Evolutionary conservation across 92 coral and sea anemone genomes (phyloP), one percentile per base, ranked within the genome.

Genomic region (Zoanthus solanderi): DNA sequence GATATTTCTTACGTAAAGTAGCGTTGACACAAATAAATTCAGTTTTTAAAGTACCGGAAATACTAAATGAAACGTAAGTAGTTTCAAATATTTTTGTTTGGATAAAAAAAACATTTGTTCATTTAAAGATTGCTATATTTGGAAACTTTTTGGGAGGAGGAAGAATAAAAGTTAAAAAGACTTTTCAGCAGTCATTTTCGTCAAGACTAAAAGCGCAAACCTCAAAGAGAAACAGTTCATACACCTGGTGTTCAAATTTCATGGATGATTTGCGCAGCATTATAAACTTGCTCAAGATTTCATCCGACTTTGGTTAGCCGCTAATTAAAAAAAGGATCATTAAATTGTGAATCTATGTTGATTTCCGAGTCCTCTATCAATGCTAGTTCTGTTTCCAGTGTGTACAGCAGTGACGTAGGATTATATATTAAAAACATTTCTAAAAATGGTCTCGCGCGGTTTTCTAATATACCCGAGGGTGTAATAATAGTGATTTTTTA

Each of bases 401-500:
- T 53, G 66, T n/a, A 17, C 74, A 29, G 13, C 32, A 50, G 18
- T 46, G 18, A n/a, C 23, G 3, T 2, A n/a, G 10, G 42, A 60
- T 2, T n/a, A 78, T n/a, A 16, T 3, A n/a, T 75, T 9, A 0
- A 30, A 16, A 52, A 30, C 14, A 16, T 77, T 11, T 12, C 9
- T 3, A 34, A 30, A 6, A 5, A 30, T 75, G 7, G 17, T 54
- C 28, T 75, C 61, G 23, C 7, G 57, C 14, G 34, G 58, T 46
- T 75, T 11, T 14, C 37, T 12, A 42, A 66, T 14, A 16, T 2
- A 7, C 11, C 29, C 7, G 10, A 34, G 23, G 44, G 15, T n/a
- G 73, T 46, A 44, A 44, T 69, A 17, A 81, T 46, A 30, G 17
- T 5, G n/a, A 60, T 81, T 81, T 71, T 13, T 80, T 32, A 46